Evolutionary conservation across 2,113 vertebrate species (phyloP), one percentile per base, ranked within the genome.

Genomic region (Petromus typicus): DNA sequence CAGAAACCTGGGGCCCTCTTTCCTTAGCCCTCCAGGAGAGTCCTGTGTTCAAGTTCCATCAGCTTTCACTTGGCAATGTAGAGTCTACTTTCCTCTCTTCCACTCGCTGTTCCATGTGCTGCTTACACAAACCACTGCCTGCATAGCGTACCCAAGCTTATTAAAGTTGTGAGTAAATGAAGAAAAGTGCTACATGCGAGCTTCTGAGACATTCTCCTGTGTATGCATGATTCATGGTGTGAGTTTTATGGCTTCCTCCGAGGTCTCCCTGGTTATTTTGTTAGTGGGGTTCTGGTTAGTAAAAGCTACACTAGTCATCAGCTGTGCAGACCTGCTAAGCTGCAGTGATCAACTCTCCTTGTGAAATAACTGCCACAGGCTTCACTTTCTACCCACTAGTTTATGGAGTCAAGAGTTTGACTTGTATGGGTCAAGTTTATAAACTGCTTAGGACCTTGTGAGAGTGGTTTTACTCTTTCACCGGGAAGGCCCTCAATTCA

Each of bases 161-260:
- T 95, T 94, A 95, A 92, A 90, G 92, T 27, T 11, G 10, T 59
- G 1, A 92, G 12, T 71, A 80, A 66, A 73, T 81, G 64, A 73
- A 45, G 37, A 75, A 12, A 51, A 10, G 78, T 89, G 40, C 79
- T 93, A 13, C 61, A 54, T 27, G n/a, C 78, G 40, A 94, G 27
- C 86, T 57, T 92, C 76, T 95, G 7, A 78, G 81, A 89, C 78
- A 37, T 56, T 90, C 63, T 91, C 34, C 25, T 69, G n/a, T 71
- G 57, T n/a, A 14, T 95, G 40, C 54, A 8, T 54, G 75, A 64
- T 88, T 86, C 27, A n/a, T 2, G 54, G 61, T 89, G 2, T 63
- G 67, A 63, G 30, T 93, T 95, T 93, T 95, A 81, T 80, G 96
- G 81, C 27, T 13, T 57, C 45, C 69, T 95, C 37, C n/a, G 7